Evolutionary conservation across 2,888 invertebrate species (phyloP), one percentile per base, ranked within the genome.

Genomic region (Hipparchia sbordonii): DNA sequence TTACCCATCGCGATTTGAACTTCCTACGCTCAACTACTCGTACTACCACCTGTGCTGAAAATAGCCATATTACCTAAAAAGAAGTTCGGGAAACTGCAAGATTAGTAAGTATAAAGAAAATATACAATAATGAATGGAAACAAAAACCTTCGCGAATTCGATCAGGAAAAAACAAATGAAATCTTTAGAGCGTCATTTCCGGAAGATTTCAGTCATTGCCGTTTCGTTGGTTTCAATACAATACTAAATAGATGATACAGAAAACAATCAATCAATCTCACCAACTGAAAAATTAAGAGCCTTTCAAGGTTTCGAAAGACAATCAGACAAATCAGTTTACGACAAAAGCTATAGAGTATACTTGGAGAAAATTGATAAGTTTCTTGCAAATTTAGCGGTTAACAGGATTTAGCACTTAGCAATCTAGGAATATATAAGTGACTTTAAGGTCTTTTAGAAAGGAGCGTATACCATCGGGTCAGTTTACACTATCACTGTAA

Each of bases 151-250:
- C 2, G 12, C 10, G 39, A 39, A 60, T 39, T 39, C 10, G 6
- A 39, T 57, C 23, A 39, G 10, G 4, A 9, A 46, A 13, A 62
- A 62, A 39, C 12, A 7, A 63, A 33, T 9, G 33, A 10, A 52
- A 51, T 48, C 48, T 48, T 13, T n/a, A 63, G 5, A 63, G 8
- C 63, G 23, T 12, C 51, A 51, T 33, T 51, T 46, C 33, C 23
- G 65, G 65, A 65, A 52, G 65, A 33, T 33, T 23, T 52, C 23
- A 65, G 65, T 65, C 51, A 65, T 51, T 65, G 33, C 10, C 65
- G 9, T 52, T 65, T 65, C 52, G 52, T 33, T 52, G 33, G 10
- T 12, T 51, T 65, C 10, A 52, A 46, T 63, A 10, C 1, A 2
- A 2, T 23, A 48, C 9, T 12, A 7, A 65, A 65, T 65, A 65